Percentiles rank a stretch among this genome's conserved stretches.
Evolutionary conservation across 30 jellyfish, hydroid and myxozoan species (phyloP).

Genomic region (Turritopsis dohrnii): DNA sequence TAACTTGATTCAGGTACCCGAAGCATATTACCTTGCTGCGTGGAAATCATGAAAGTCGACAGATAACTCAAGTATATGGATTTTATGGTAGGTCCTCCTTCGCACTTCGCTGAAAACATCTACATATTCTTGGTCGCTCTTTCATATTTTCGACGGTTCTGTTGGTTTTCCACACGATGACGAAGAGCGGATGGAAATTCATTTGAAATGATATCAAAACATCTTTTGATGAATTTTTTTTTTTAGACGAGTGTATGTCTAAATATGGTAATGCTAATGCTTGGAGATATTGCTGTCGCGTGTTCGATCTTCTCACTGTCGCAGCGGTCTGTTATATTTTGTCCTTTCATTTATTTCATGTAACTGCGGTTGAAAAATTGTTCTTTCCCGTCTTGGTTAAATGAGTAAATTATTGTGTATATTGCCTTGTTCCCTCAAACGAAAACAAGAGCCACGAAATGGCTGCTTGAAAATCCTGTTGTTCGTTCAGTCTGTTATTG

Average conservation of each 20-base stretch:
- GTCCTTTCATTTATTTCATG: too few relatives aligned
- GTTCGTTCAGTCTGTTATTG: not conserved
- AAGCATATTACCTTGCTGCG: slow-evolving; percentile 76
- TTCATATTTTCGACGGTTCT: too few relatives aligned
- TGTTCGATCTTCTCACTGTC: slow-evolving; percentile 83
- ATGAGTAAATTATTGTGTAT: too few relatives aligned
- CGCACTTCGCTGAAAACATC: too few relatives aligned
- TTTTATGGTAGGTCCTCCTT: slow-evolving; percentile 96
- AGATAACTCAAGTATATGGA: slow-evolving; percentile 95
- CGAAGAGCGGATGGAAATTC: too few relatives aligned
- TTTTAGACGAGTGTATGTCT: slow-evolving; percentile 91
- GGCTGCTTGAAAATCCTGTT: too few relatives aligned
- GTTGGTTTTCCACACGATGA: too few relatives aligned
- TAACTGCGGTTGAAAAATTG: too few relatives aligned
- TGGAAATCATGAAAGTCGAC: slow-evolving; percentile 98
- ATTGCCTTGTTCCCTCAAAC: too few relatives aligned
- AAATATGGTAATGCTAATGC: slow-evolving; percentile 98
- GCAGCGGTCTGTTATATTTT: slow-evolving; percentile 79
- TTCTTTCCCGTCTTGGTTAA: too few relatives aligned
- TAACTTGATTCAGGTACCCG: slow-evolving; percentile 72
- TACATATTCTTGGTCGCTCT: too few relatives aligned
- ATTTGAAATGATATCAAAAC: not conserved
- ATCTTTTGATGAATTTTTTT: not conserved
- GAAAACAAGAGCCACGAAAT: too few relatives aligned
- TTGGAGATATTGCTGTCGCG: slow-evolving; percentile 91